phyloP scores from a whole-genome alignment of 2,113 vertebrate genomes.

The Gopherus evgoodei region DNA sequence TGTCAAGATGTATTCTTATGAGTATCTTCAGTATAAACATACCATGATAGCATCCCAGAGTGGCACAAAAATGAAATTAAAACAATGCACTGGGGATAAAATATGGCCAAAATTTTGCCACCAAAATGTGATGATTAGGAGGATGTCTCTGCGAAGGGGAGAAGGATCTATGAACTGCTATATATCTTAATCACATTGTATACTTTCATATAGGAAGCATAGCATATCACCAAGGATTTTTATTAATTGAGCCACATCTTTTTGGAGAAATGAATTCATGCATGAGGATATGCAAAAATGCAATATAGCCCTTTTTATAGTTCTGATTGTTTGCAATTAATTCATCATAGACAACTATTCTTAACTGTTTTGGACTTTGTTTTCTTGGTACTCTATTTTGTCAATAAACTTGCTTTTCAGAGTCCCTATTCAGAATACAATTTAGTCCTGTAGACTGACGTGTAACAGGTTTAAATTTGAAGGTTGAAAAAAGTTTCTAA shows the following conservation, averaged over 20 bases:
- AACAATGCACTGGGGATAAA: not conserved
- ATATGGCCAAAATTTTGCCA: not conserved
- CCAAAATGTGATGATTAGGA: not conserved
- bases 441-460: not conserved
- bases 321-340: not conserved
- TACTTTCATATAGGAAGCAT: not conserved
- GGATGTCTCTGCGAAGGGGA: not conserved
- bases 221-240: not conserved
- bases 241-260: not conserved
- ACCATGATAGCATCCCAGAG: not conserved
- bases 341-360: not conserved
- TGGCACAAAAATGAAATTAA: not conserved
- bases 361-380: not conserved
- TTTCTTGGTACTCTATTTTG: slow-evolving; percentile 12
- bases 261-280: not conserved
- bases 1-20: not conserved
- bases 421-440: not conserved
- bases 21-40: not conserved
- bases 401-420: not conserved
- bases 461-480: not conserved
- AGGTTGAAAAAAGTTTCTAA: slow-evolving; percentile 19
- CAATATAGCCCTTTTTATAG: not conserved
- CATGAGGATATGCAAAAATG: not conserved
- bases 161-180: not conserved
- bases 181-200: not conserved